Conservation (phyloP, 2,797 vertebrate genomes). For the Eulemur mongoz region DNA sequence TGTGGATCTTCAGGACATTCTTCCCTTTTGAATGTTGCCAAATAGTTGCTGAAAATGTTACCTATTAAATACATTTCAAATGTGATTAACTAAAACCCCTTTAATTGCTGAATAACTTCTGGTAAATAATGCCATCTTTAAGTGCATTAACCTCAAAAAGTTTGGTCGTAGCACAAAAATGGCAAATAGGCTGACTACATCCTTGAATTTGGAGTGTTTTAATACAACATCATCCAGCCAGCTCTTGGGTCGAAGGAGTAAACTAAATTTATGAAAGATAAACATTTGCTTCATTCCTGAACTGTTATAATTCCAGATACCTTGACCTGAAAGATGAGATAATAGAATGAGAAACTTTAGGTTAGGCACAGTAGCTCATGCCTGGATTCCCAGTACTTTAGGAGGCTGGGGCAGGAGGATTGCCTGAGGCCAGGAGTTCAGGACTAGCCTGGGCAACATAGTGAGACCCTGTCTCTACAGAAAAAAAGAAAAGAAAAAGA, state of each 20-base stretch:
- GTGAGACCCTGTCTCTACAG: neutral
- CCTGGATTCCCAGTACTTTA: neutral
- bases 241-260: constrained; percentile 18
- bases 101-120: neutral
- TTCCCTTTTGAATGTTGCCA: constrained; percentile 20
- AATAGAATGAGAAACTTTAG: constrained; percentile 1
- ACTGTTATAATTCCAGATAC: neutral
- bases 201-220: constrained; percentile 18
- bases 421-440: neutral
- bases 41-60: neutral
- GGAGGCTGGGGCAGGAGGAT: neutral
- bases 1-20: neutral
- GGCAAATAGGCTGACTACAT: neutral
- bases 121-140: constrained; percentile 11
- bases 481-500: neutral
- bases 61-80: constrained; percentile 52
- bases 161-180: neutral
- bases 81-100: constrained; percentile 16
- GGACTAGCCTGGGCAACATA: neutral
- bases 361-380: neutral
- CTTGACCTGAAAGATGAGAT: neutral
- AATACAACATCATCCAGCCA: neutral
- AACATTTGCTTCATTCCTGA: constrained; percentile 39
- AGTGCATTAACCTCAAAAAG: constrained; percentile 19
- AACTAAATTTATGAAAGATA: constrained; percentile 45